Evolutionary conservation across 2,888 invertebrate genomes (phyloP).

Genomic region (Platycnemis pennipes): DNA sequence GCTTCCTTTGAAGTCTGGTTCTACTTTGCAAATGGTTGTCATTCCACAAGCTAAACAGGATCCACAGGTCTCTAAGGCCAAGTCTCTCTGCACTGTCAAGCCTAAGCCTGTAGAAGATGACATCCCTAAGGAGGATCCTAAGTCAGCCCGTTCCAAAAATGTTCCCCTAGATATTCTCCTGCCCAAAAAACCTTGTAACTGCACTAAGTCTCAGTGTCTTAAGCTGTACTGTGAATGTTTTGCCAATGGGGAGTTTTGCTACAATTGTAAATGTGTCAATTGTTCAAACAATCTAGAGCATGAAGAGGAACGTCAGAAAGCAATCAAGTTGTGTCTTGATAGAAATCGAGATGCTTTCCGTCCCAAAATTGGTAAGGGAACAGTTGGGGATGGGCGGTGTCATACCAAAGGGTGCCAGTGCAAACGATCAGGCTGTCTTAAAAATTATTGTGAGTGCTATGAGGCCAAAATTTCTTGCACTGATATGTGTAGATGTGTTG

Average conservation of each 20-base stretch:
- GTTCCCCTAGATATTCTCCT: slow-evolving; percentile 69
- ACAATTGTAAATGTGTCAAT: slow-evolving; percentile 98
- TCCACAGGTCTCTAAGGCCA: not conserved
- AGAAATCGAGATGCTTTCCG: slow-evolving; percentile 98
- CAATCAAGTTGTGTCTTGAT: slow-evolving; percentile 96
- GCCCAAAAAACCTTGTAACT: slow-evolving; percentile 97
- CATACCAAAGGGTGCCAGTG: slow-evolving; percentile 99
- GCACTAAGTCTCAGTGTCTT: slow-evolving; percentile 98
- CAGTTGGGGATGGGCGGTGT: slow-evolving; percentile 90
- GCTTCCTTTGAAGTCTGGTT: slow-evolving; percentile 23
- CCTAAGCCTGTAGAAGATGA: not conserved
- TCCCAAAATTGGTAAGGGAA: slow-evolving; percentile 95
- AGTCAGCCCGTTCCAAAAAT: not conserved
- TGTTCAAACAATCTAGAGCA: slow-evolving; percentile 98
- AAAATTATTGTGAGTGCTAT: slow-evolving; percentile 99
- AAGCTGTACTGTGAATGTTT: slow-evolving; percentile 99
- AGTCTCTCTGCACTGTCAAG: slow-evolving; percentile 5
- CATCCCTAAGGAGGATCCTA: slow-evolving; percentile 31
- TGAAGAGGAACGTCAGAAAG: slow-evolving; percentile 95
- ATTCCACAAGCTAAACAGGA: slow-evolving; percentile 55
- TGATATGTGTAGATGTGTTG: slow-evolving; percentile 96
- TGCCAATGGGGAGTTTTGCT: slow-evolving; percentile 99
- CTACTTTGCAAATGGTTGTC: slow-evolving; percentile 68
- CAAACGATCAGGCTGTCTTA: slow-evolving; percentile 97
- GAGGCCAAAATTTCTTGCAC: slow-evolving; percentile 99